Evolutionary conservation across 2,113 vertebrate genomes (phyloP), one percentile per base, ranked within the genome.

Genomic region (Alces alces): DNA sequence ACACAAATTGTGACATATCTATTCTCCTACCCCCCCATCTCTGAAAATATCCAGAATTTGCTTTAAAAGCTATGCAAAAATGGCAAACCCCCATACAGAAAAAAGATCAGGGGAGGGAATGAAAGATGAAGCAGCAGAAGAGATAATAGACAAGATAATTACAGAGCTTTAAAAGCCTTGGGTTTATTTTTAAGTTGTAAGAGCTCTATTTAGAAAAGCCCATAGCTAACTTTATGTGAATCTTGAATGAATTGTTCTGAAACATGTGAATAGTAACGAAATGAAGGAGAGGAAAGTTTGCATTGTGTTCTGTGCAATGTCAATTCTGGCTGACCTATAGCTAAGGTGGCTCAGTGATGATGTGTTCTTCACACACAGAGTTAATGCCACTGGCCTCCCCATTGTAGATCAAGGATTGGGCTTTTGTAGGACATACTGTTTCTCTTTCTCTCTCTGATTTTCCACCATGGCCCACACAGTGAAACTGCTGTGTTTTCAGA

Each of bases 131-230:
- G 97, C 66, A 36, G 98, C 96, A 98, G 98, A 98, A 98, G 97
- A 98, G 97, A 97, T 98, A 98, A 98, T 50, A 99, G 99, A 99
- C 99, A 99, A 98, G 98, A 98, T 98, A 99, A 99, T 99, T 99
- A 97, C 98, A 98, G 96, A 98, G 97, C 96, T 98, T 98, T 98
- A 98, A 98, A 98, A 98, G 95, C 96, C 96, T 98, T 88, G 33
- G 97, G 98, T 98, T 98, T 99, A 99, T 99, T 99, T 99, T 99
- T 98, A 99, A 99, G 98, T 98, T 97, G 86, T 98, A 98, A 96
- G 98, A 98, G 95, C 87, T 98, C 98, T 98, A 98, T 98, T 99
- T 99, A 98, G 98, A 98, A 99, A 98, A 98, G 97, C 89, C 97
- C 97, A 98, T 98, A 98, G 96, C 96, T 98, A 98, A 98, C 86